Conservation (phyloP, 1,140 invertebrate genomes). For the Trichonephila clavata region DNA sequence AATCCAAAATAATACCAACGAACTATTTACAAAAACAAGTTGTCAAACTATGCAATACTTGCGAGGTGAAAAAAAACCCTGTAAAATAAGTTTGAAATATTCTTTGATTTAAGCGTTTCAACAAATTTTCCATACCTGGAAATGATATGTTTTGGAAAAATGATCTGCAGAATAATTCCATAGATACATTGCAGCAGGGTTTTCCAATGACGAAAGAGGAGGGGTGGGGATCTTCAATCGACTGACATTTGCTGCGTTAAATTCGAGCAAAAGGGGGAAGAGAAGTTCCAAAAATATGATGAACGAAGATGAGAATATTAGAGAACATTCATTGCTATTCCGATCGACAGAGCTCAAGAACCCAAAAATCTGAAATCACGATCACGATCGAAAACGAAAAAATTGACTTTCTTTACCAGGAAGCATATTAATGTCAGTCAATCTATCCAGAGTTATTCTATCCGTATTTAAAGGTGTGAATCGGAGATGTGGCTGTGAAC, state of each 20-base stretch:
- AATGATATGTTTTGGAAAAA: background rate
- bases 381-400: conserved; percentile 47
- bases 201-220: background rate
- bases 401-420: conserved; percentile 55
- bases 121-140: background rate
- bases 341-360: background rate
- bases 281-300: background rate
- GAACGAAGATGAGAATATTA: conserved; percentile 44
- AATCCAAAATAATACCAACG: too few species aligned
- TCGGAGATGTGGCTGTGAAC: background rate
- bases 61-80: background rate
- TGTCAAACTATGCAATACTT: too few species aligned
- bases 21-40: too few species aligned
- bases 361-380: conserved; percentile 36
- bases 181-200: background rate
- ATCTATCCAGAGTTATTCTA: conserved; percentile 61
- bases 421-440: conserved; percentile 64
- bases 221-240: background rate
- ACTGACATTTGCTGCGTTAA: conserved; percentile 24
- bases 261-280: background rate
- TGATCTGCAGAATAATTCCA: background rate
- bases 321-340: conserved; percentile 62
- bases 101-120: background rate
- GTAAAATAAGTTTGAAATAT: conserved; percentile 9
- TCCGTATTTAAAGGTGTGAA: conserved; percentile 70